Evolutionary conservation across 2,113 vertebrate species (phyloP).

Genomic region (Megatriorchis doriae): DNA sequence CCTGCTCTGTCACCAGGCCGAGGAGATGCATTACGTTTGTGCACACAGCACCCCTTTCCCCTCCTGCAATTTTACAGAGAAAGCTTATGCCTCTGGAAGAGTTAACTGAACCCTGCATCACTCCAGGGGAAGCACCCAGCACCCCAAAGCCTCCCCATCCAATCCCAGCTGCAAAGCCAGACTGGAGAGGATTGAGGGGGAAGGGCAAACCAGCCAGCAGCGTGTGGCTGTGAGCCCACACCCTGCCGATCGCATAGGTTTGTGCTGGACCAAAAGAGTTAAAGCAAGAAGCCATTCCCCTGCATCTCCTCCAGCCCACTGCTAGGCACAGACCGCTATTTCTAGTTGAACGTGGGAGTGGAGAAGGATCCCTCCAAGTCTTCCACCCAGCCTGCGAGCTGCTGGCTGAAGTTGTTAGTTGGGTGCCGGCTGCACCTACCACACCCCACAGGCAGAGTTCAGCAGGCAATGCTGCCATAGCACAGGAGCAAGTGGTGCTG

Average conservation of each 20-base stretch:
- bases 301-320: slow-evolving; percentile 22
- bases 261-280: neutral
- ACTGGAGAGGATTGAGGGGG: neutral
- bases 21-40: neutral
- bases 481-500: rapidly evolving
- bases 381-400: neutral
- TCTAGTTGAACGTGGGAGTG: neutral
- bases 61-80: neutral
- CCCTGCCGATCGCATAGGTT: neutral
- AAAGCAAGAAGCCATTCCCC: slow-evolving; percentile 31
- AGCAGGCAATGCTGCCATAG: rapidly evolving
- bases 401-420: neutral
- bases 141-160: neutral
- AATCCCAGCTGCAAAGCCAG: neutral
- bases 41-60: rapidly evolving
- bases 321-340: neutral
- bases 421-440: neutral
- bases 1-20: neutral
- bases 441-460: neutral
- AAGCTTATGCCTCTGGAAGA: neutral
- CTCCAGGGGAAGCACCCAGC: neutral
- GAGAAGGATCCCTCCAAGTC: neutral
- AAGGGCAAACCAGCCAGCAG: neutral
- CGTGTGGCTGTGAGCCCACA: neutral
- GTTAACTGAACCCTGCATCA: neutral